These are phyloP conservation scores for Oreochromis tanganicae DNA, from an alignment of 2,113 vertebrate genomes.

Conservation along the genomic window DNA sequence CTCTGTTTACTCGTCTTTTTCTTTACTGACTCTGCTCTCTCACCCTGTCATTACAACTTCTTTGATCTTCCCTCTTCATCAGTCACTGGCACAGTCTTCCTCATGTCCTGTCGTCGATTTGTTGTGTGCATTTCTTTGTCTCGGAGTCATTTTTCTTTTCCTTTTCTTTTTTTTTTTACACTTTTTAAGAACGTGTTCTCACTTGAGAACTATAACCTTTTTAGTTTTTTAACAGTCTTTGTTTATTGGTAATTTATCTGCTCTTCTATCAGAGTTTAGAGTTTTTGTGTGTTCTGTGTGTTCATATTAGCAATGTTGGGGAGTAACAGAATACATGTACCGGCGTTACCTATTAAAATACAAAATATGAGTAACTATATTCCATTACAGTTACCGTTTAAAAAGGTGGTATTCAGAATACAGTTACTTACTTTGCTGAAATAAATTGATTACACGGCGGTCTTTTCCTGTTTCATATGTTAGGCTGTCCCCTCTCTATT, in stretches of 20 bases:
- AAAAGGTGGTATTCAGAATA: too few relatives aligned
- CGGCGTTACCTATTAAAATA: too few relatives aligned
- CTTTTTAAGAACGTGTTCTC: neutral
- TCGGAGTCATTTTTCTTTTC: neutral
- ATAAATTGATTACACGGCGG: too few relatives aligned
- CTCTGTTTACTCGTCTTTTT: conserved; percentile 11
- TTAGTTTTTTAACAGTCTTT: neutral
- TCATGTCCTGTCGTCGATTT: neutral
- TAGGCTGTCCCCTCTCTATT: too few relatives aligned
- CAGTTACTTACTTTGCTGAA: too few relatives aligned
- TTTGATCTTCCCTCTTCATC: neutral
- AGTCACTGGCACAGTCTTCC: conserved; percentile 22
- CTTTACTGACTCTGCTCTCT: conserved; percentile 17
- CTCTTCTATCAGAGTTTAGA: neutral
- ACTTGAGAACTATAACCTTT: neutral
- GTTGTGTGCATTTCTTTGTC: neutral
- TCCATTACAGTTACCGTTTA: too few relatives aligned
- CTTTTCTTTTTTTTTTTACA: accelerated
- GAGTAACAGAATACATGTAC: too few relatives aligned
- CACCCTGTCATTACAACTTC: neutral
- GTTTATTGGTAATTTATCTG: neutral
- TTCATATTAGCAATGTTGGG: too few relatives aligned
- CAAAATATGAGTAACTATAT: too few relatives aligned
- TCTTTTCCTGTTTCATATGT: too few relatives aligned
- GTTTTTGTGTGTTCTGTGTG: too few relatives aligned